These are phyloP conservation scores for human (Homo sapiens) DNA, from an alignment of 2,113 vertebrate genomes.

Conservation along the genomic window GRCh38 chr15:23917501-23918000, in stretches of 20 bases:
- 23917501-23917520: accelerated
- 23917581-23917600: no score
- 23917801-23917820: not conserved
- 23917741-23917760: not conserved
- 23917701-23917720: no score
- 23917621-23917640: no score
- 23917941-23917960: not conserved
- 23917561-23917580: no score
- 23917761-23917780: not conserved
- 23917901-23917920: not conserved
- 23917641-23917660: no score
- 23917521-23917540: no score
- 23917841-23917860: not conserved
- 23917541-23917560: no score
- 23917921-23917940: not conserved
- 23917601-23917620: no score
- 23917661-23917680: no score
- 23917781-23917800: not conserved
- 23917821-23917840: not conserved
- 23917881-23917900: not conserved
- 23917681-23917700: no score
- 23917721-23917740: no score
- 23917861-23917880: not conserved
- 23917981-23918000: no score
- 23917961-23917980: not conserved